Evolutionary conservation across 2,113 vertebrate species (phyloP).

Genomic region (Muscicapa adusta): DNA sequence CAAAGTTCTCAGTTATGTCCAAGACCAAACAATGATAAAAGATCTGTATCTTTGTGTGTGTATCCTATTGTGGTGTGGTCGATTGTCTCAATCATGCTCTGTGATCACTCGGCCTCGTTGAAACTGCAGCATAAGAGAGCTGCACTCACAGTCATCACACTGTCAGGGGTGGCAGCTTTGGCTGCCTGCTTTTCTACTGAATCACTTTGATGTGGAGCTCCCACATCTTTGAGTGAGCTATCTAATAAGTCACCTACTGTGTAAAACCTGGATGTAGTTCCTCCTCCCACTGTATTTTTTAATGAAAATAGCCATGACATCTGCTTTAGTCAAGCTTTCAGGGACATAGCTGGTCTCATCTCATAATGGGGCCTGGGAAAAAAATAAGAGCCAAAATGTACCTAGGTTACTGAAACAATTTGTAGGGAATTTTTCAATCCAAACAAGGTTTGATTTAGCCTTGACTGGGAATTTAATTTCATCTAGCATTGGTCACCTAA

Average conservation of each 20-base stretch:
- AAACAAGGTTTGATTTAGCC: background rate
- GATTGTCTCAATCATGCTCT: background rate
- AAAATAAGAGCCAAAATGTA: background rate
- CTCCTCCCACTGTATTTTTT: constrained; percentile 7
- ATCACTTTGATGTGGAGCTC: background rate
- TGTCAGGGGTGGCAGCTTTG: background rate
- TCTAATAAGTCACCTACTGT: constrained; percentile 26
- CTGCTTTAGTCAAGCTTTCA: background rate
- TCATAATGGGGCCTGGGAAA: background rate
- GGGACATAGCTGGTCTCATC: background rate
- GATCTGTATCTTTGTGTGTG: background rate
- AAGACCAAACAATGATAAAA: background rate
- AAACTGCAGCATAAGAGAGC: background rate
- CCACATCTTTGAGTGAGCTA: background rate
- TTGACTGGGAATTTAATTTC: background rate
- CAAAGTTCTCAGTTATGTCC: background rate
- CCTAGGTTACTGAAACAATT: background rate
- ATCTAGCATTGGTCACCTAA: background rate
- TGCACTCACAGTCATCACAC: background rate
- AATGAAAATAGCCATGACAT: background rate
- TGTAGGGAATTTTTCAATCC: background rate
- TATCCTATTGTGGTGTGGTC: background rate
- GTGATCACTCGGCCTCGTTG: background rate
- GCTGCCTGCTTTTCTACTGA: background rate
- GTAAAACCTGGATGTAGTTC: background rate